Evolutionary conservation across 30 jellyfish, hydroid and myxozoan species (phyloP).

Genomic region (Hydra vulgaris): DNA sequence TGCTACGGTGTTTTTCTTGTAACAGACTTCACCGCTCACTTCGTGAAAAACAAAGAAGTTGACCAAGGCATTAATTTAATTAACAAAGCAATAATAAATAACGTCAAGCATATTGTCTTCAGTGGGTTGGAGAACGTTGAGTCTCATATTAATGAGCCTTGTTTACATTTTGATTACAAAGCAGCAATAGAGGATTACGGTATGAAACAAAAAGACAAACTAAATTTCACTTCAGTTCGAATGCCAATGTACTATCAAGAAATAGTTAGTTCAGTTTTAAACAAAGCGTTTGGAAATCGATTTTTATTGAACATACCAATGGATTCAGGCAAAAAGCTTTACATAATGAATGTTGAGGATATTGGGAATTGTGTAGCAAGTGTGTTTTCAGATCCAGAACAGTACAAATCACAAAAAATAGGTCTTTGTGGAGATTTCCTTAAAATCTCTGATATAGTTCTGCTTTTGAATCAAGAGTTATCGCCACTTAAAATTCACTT

Average conservation of each 20-base stretch:
- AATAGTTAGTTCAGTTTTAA: not conserved
- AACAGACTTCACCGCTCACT: not conserved
- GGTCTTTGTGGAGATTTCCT: not conserved
- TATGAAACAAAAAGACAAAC: not conserved
- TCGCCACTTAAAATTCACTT: not conserved
- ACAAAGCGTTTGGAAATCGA: not conserved
- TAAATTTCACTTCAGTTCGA: not conserved
- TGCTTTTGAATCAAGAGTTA: not conserved
- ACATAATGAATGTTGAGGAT: not conserved
- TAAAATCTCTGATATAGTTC: not conserved
- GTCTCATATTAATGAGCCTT: not conserved
- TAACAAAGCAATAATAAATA: not conserved
- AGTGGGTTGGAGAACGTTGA: not conserved
- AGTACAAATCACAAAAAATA: not conserved
- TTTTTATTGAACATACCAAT: not conserved
- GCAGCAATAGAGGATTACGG: not conserved
- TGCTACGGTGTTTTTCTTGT: not conserved
- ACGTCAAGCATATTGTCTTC: not conserved
- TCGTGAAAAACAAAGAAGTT: not conserved
- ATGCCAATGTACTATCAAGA: not conserved
- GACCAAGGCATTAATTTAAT: not conserved
- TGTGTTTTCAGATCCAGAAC: not conserved
- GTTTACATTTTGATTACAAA: not conserved
- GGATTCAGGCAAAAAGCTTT: not conserved
- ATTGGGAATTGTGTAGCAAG: not conserved